Evolutionary conservation across 2,888 invertebrate genomes (phyloP).

Genomic region (Diaprepes abbreviatus): DNA sequence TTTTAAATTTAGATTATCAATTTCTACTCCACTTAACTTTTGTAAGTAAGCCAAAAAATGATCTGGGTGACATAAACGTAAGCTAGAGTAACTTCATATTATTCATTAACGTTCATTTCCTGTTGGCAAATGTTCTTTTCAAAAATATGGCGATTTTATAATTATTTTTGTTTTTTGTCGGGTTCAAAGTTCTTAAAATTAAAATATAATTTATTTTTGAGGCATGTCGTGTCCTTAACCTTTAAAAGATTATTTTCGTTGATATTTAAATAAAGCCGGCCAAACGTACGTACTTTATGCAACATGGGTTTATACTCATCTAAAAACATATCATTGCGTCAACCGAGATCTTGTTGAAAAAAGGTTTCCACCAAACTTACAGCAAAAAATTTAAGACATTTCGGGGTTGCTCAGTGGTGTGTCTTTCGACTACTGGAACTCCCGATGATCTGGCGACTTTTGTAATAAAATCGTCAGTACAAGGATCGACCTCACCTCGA

Average conservation of each 20-base stretch:
- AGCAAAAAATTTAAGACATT: no score
- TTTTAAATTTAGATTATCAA: slow-evolving; percentile 47
- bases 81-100: slow-evolving; percentile 35
- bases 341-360: no score
- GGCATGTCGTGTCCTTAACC: slow-evolving; percentile 25
- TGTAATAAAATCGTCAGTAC: no score
- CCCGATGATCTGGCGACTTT: no score
- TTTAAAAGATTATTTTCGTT: background rate
- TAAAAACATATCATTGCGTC: no score
- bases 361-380: no score
- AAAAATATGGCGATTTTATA: slow-evolving; percentile 30
- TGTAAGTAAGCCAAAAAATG: slow-evolving; percentile 48
- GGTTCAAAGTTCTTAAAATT: slow-evolving; percentile 28
- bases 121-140: slow-evolving; percentile 30
- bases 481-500: no score
- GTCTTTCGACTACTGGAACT: no score
- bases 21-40: slow-evolving; percentile 48
- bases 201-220: slow-evolving; percentile 20
- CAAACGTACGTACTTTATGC: no score
- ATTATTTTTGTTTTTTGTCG: slow-evolving; percentile 19
- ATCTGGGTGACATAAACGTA: slow-evolving; percentile 38
- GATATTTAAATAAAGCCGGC: no score
- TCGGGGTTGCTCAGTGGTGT: no score
- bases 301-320: no score
- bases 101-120: slow-evolving; percentile 35